Conservation (phyloP, 2,797 vertebrate species). For the Cirrhinus mrigala region DNA sequence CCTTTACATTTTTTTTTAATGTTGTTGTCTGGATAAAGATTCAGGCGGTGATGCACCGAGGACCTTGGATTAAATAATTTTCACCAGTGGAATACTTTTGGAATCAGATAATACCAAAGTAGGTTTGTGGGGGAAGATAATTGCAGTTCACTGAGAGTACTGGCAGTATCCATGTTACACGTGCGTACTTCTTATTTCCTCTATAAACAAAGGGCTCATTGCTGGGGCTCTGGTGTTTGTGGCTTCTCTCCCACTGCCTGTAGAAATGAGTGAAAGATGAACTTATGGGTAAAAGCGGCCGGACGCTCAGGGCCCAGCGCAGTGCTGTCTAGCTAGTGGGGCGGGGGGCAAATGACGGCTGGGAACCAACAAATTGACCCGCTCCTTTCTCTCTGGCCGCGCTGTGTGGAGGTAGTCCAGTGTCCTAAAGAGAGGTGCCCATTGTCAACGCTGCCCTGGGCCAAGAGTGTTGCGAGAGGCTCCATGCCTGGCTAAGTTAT, state of each 20-base stretch:
- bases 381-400: slow-evolving; percentile 48
- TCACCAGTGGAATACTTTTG: slow-evolving; percentile 64
- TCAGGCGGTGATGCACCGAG: slow-evolving; percentile 54
- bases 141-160: slow-evolving; percentile 70
- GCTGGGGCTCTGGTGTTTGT: slow-evolving; percentile 70
- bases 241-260: slow-evolving; percentile 69
- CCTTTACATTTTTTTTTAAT: slow-evolving; percentile 24
- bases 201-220: slow-evolving; percentile 76
- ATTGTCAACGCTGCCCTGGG: slow-evolving; percentile 59
- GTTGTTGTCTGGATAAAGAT: slow-evolving; percentile 52
- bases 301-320: slow-evolving; percentile 50
- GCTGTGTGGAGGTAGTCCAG: slow-evolving; percentile 52
- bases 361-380: slow-evolving; percentile 60
- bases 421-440: slow-evolving; percentile 60
- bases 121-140: slow-evolving; percentile 69
- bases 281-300: slow-evolving; percentile 58
- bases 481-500: slow-evolving; percentile 61
- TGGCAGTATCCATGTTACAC: slow-evolving; percentile 71
- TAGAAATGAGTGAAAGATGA: slow-evolving; percentile 72
- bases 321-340: slow-evolving; percentile 39
- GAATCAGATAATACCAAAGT: slow-evolving; percentile 68
- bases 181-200: slow-evolving; percentile 72
- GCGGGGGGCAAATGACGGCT: slow-evolving; percentile 49
- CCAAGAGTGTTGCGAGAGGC: slow-evolving; percentile 54
- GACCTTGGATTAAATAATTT: slow-evolving; percentile 65